A percentile compares a stretch with the other conserved stretches of the same genome.
Evolutionary conservation across 2,113 vertebrate species (phyloP).

Genomic region (Notothenia coriiceps): DNA sequence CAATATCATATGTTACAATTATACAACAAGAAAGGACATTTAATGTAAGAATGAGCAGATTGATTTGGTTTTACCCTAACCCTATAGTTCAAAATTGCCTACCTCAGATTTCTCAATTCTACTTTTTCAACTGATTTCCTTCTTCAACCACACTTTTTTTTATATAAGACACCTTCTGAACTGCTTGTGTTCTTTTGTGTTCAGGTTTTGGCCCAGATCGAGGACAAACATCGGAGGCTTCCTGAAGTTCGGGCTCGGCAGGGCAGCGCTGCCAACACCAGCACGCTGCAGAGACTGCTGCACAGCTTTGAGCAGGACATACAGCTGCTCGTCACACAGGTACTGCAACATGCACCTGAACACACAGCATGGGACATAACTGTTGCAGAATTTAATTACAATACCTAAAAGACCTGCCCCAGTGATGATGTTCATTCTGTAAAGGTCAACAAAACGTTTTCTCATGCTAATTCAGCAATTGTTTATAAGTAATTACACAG

Average conservation of each 20-base stretch:
- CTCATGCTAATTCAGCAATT: neutral
- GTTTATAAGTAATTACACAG: neutral
- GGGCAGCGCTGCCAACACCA: constrained; percentile 86
- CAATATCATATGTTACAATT: neutral
- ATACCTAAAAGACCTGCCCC: neutral
- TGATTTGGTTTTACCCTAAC: neutral
- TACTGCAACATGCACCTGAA: constrained; percentile 55
- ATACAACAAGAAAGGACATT: neutral
- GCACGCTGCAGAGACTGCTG: constrained; percentile 90
- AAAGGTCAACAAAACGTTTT: neutral
- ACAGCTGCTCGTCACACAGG: constrained; percentile 92
- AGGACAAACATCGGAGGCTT: constrained; percentile 90
- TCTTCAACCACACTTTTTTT: neutral
- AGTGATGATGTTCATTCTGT: neutral
- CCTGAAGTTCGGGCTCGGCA: constrained; percentile 87
- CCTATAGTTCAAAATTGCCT: too few relatives aligned
- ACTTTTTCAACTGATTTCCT: neutral
- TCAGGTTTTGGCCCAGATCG: constrained; percentile 89
- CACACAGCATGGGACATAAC: neutral
- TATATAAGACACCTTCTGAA: fast-evolving
- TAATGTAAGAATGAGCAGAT: neutral
- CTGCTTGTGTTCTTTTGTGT: neutral
- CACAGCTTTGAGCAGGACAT: constrained; percentile 94
- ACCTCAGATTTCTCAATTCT: too few relatives aligned
- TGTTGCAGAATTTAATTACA: neutral